Percentiles rank a stretch among this genome's conserved stretches.
These are phyloP conservation scores for Caretta caretta DNA, from an alignment of 2,113 vertebrate genomes.

Conservation along the genomic window DNA sequence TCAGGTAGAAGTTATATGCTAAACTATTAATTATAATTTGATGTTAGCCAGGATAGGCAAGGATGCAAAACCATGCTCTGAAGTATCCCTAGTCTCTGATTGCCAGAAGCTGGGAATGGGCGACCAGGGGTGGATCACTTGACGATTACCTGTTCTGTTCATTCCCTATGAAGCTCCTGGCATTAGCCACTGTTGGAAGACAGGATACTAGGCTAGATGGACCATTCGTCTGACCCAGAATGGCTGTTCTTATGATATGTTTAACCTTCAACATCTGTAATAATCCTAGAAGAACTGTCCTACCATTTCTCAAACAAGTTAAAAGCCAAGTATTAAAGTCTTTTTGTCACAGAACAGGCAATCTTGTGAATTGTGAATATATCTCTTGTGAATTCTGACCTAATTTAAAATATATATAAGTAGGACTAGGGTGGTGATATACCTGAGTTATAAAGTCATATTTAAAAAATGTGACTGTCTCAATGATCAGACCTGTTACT, in stretches of 20 bases:
- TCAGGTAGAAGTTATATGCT: neutral
- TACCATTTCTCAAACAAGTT: neutral
- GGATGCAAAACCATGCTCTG: no score
- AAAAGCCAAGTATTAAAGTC: neutral
- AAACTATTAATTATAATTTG: slow-evolving; percentile 9
- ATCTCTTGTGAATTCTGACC: neutral
- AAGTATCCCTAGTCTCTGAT: no score
- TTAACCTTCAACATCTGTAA: slow-evolving; percentile 31
- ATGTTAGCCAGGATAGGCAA: no score
- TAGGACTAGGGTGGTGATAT: neutral
- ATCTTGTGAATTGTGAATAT: neutral
- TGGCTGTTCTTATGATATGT: neutral
- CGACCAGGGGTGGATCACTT: no score
- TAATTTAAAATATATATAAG: neutral
- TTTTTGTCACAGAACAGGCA: neutral
- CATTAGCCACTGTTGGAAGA: no score
- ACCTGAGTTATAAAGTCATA: neutral
- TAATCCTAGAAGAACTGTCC: neutral
- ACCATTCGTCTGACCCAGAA: no score
- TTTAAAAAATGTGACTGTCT: neutral
- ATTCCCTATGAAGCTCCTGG: no score
- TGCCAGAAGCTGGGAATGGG: no score
- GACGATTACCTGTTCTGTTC: no score
- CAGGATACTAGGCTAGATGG: no score
- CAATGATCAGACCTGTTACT: neutral